Base-by-base conservation (phyloP, 1,140 invertebrate genomes). In the Tetramorium alpestre region DNA sequence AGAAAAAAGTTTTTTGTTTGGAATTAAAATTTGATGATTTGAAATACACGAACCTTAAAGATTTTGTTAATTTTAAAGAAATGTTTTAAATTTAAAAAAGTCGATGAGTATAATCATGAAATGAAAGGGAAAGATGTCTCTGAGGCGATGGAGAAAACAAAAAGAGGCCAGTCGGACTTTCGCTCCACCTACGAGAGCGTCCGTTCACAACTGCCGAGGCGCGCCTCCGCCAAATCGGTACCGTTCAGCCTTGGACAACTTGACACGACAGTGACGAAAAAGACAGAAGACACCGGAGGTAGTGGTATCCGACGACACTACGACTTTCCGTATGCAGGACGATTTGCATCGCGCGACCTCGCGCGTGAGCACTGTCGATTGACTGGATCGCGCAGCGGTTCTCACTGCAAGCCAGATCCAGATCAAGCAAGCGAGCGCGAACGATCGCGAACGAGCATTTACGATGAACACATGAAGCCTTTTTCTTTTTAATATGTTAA, bases 231-330 rank as follows among this genome's bases (percentile, higher is more conserved):
- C 81, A 89, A 91, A 91, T 92, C 87, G 88, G 84, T 89, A 44
- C 78, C 65, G 89, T 89, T 91, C 91, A 80, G 88, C 91, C 91
- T 92, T 92, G 91, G 87, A 88, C 85, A 91, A 91, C 85, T 91
- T 89, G 88, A 91, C 89, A 85, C 88, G 89, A 88, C 85, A 16
- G 38, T 80, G 84, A 81, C 44, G 22, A 65, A 87, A 87, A 87
- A 81, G 91, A 85, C 33, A 73, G 88, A 65, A 86, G 91, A 90
- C 84, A 85, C 69, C 67, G 76, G 58, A 56, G 47, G 58, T 41
- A 58, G 38, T 67, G 44, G 69, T 76, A 22, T 18, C 18, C 41
- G 47, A 60, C 81, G 70, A 73, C 49, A 69, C 44, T 38, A 65
- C 75, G 60, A 81, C 70, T 91, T 65, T 90, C 72, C 90, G 86